A percentile compares a stretch with the other conserved stretches of the same genome.
Conservation (phyloP, 35 echinoderm and acorn worm species). For the Apostichopus californicus region DNA sequence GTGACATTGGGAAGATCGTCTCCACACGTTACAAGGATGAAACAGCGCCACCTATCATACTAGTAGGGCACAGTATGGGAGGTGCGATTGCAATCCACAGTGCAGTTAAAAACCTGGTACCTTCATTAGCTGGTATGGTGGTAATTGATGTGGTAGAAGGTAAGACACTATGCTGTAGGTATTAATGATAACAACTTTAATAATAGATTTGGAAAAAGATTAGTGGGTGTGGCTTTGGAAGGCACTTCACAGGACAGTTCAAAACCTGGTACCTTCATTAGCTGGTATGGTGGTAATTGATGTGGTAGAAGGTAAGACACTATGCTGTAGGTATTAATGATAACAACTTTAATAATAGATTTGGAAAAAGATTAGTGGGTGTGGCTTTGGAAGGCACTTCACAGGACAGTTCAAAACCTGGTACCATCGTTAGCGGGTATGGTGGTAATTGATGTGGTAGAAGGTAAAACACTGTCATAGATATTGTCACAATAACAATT, state of each 20-base stretch:
- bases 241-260: slow-evolving; percentile 73
- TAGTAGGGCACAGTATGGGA: slow-evolving; percentile 98
- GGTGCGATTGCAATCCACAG: slow-evolving; percentile 95
- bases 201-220: too few relatives aligned
- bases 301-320: slow-evolving; percentile 78
- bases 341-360: too few relatives aligned
- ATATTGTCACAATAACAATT: too few relatives aligned
- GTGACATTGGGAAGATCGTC: slow-evolving; percentile 88
- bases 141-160: slow-evolving; percentile 74
- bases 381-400: slow-evolving; percentile 13
- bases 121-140: slow-evolving; percentile 71
- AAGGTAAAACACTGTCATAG: slow-evolving; percentile 28
- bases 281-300: slow-evolving; percentile 83
- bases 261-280: slow-evolving; percentile 72
- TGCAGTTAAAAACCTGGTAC: slow-evolving; percentile 70
- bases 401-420: slow-evolving; percentile 69
- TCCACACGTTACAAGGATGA: slow-evolving; percentile 62
- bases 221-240: too few relatives aligned
- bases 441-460: slow-evolving; percentile 95
- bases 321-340: too few relatives aligned
- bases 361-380: too few relatives aligned
- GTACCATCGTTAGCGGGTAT: slow-evolving; percentile 72
- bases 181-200: too few relatives aligned
- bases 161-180: not conserved
- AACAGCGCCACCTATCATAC: slow-evolving; percentile 73